Evolutionary conservation across 2,797 vertebrate genomes (phyloP).

Genomic region (Enteromius thamalakanensis): DNA sequence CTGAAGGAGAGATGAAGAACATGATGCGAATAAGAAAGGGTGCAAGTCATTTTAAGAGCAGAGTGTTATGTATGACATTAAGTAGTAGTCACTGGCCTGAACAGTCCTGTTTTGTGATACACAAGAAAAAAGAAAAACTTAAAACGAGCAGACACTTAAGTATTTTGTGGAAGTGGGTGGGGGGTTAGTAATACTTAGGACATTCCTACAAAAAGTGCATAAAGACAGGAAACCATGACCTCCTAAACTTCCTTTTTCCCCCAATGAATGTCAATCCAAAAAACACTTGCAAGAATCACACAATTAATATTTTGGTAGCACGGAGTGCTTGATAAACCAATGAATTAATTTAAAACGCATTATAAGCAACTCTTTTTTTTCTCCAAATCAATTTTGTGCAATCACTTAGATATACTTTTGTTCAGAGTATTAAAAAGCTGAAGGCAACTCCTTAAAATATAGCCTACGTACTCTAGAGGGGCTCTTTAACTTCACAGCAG

Average conservation of each 20-base stretch:
- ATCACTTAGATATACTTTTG: constrained; percentile 43
- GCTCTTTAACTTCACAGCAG: constrained; percentile 41
- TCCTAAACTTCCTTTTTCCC: constrained; percentile 55
- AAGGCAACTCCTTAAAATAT: constrained; percentile 77
- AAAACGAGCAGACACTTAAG: background rate
- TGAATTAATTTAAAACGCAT: constrained; percentile 28
- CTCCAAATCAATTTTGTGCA: constrained; percentile 46
- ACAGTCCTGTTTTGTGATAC: constrained; percentile 38
- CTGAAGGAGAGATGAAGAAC: constrained; percentile 44
- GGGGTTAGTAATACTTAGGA: constrained; percentile 52
- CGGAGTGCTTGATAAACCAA: constrained; percentile 7
- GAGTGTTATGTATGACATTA: constrained; percentile 43
- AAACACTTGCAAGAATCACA: constrained; percentile 53
- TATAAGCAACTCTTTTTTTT: background rate
- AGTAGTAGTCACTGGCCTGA: constrained; percentile 35
- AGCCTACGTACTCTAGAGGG: constrained; percentile 12
- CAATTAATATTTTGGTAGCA: constrained; percentile 21
- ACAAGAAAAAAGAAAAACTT: background rate
- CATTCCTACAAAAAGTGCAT: constrained; percentile 59
- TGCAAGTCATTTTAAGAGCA: constrained; percentile 18
- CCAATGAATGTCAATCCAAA: constrained; percentile 68
- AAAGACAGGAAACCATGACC: constrained; percentile 39
- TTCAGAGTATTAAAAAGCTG: constrained; percentile 62
- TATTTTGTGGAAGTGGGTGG: background rate
- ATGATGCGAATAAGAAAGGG: constrained; percentile 9